phyloP scores from a whole-genome alignment of 2,888 invertebrate species.

The Lasioglossum pauxillum region DNA sequence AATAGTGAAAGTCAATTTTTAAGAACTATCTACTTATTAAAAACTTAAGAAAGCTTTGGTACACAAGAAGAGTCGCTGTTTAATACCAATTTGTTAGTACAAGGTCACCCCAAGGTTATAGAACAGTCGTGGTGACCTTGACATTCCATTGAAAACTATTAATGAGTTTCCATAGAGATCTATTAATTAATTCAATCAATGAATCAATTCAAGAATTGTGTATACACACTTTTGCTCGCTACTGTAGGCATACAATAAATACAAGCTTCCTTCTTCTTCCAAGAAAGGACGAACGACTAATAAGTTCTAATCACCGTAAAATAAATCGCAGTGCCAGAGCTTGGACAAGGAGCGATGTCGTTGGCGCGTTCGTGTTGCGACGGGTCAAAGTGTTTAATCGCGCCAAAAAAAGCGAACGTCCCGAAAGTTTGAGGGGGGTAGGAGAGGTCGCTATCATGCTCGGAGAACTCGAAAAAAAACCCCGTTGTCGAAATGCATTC shows the following conservation, averaged over 20 bases:
- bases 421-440: neutral
- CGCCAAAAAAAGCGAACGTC: neutral
- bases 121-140: neutral
- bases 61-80: neutral
- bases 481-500: constrained; percentile 33
- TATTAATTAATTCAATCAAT: too few species aligned
- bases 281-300: neutral
- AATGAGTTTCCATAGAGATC: too few species aligned
- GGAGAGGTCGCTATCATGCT: neutral
- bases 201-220: too few species aligned
- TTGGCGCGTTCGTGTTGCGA: neutral
- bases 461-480: neutral
- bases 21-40: neutral
- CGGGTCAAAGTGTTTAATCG: neutral
- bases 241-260: too few species aligned
- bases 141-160: too few species aligned
- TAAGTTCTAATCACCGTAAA: neutral
- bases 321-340: neutral
- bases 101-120: neutral
- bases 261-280: too few species aligned
- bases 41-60: neutral
- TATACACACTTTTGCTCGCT: too few species aligned
- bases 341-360: neutral
- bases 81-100: neutral
- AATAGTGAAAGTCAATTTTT: neutral